Evolutionary conservation across 2,888 invertebrate species (phyloP), one percentile per base, ranked within the genome.

Genomic region (Agonopterix arenella): DNA sequence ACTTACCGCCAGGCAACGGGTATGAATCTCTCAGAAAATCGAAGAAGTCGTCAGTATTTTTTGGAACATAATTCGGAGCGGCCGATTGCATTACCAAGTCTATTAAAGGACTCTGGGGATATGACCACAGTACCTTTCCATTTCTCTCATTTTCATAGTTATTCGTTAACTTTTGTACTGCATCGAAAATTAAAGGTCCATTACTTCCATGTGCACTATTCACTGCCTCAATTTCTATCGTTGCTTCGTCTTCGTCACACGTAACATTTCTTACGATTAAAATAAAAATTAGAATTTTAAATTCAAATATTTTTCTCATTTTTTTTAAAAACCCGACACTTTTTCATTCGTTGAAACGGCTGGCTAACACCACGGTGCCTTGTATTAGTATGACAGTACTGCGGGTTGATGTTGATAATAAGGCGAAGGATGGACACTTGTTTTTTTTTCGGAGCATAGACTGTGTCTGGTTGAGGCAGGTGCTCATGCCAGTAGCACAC

Each of bases 21-120:
- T 69, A 74, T 0, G 51, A 53, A 44, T 76, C 76, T 45, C 76
- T 57, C 36, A 76, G 50, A 44, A 66, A 63, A 50, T 73, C 73
- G 47, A 76, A 76, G 8, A 63, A 46, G 49, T 74, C 71, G 0
- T 55, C 55, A 36, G 59, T 54, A 18, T 61, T 56, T 11, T 48
- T 57, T 11, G 64, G 64, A 0, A 46, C 57, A 48, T 72, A 70
- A 41, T 63, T 63, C 4, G 61, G 57, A 1, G 67, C 57, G 4
- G 55, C 52, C 1, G 70, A 54, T 50, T 73, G 63, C 55, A 60
- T 50, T 11, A 72, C 3, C n/a, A 66, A 10, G 28, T 70, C 62
- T 5, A 69, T 48, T 10, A 72, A 52, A 3, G 64, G 60, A 38
- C 52, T 59, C 49, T 71, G 66, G 1, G 60, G 51, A 36, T 52